phyloP scores from a whole-genome alignment of 2,797 vertebrate species.

The Anabas testudineus region DNA sequence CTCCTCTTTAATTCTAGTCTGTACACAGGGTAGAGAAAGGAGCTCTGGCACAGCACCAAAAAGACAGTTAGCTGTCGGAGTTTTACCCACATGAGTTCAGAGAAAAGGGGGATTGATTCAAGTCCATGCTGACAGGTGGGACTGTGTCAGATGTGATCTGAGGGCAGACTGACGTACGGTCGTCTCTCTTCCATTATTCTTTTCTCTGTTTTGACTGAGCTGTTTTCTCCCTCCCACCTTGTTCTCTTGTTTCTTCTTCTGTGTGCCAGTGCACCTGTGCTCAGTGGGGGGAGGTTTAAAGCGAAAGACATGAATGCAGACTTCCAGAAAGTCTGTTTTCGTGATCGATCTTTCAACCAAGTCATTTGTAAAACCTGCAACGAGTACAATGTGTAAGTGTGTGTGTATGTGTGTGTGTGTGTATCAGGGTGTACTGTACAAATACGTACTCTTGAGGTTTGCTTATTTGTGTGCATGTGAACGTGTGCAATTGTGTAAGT shows the following conservation, averaged over 20 bases:
- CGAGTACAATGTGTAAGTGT: conserved; percentile 22
- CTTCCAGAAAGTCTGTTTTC: conserved; percentile 67
- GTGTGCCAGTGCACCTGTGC: conserved; percentile 77
- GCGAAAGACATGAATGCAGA: conserved; percentile 68
- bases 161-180: conserved; percentile 55
- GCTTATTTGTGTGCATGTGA: conserved; percentile 9
- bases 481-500: conserved; percentile 13
- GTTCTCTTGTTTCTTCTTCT: conserved; percentile 52
- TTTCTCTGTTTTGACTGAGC: conserved; percentile 33
- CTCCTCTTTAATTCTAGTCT: conserved; percentile 66
- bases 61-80: conserved; percentile 46
- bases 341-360: conserved; percentile 69
- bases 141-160: conserved; percentile 67
- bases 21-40: conserved; percentile 49
- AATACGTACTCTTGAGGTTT: conserved; percentile 41
- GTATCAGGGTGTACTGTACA: background rate
- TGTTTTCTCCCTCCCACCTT: conserved; percentile 31
- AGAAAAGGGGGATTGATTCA: conserved; percentile 42
- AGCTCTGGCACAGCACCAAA: conserved; percentile 55
- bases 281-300: conserved; percentile 67
- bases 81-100: conserved; percentile 46
- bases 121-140: conserved; percentile 63
- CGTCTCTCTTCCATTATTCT: conserved; percentile 40
- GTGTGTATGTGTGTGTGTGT: conserved; percentile 19
- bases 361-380: conserved; percentile 67